A percentile compares a stretch with the other conserved stretches of the same genome.
These are phyloP conservation scores for Ceratina australensis DNA, from an alignment of 1,140 invertebrate genomes.

Conservation along the genomic window DNA sequence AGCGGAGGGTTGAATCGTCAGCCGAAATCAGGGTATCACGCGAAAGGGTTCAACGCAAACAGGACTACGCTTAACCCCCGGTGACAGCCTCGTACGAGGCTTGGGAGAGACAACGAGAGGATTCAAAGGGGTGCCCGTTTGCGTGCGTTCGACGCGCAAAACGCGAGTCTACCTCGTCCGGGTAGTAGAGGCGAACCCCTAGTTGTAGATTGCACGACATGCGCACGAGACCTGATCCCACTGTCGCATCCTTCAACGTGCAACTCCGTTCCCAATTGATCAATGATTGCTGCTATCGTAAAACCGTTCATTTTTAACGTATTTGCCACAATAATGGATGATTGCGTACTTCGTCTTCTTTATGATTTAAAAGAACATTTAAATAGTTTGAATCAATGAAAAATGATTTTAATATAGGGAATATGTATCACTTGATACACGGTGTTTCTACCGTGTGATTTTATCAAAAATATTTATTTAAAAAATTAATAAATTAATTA, in stretches of 20 bases:
- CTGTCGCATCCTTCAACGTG: conserved; percentile 46
- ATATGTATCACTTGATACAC: no score
- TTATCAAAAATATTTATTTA: no score
- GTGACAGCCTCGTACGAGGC: not conserved
- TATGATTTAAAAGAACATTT: no score
- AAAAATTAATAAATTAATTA: no score
- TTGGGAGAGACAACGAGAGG: not conserved
- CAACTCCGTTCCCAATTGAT: conserved; percentile 41
- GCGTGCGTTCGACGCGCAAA: conserved; percentile 48
- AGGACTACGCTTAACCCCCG: not conserved
- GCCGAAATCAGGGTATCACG: not conserved
- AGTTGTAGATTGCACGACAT: conserved; percentile 52
- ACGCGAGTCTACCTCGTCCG: conserved; percentile 43
- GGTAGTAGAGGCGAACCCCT: conserved; percentile 44
- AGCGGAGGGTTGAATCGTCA: conserved; percentile 13
- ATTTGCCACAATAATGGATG: no score
- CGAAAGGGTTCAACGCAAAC: not conserved
- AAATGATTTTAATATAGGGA: no score
- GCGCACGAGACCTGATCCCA: conserved; percentile 48
- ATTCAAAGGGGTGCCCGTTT: not conserved
- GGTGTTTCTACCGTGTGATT: no score
- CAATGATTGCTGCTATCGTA: conserved; percentile 29
- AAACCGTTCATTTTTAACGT: conserved; percentile 2
- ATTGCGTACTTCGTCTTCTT: no score
- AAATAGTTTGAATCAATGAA: no score